Base-by-base conservation (phyloP, 1,140 invertebrate species). In the Cheumatopsyche charites region DNA sequence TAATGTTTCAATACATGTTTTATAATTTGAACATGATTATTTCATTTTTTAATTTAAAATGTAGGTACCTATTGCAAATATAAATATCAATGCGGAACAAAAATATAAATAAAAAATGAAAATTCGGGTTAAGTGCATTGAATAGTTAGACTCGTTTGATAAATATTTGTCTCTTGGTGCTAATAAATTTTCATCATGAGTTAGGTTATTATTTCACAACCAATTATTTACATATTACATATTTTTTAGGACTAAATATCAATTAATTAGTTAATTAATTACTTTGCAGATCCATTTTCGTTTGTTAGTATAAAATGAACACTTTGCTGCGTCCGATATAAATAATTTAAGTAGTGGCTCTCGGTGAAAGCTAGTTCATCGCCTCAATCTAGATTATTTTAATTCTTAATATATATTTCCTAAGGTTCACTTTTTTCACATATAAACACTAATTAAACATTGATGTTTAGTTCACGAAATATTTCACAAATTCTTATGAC, bases 221-320 rank as follows among this genome's bases (percentile, higher is more conserved):
- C 55, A 23, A 58, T 58, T 23, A 47, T 47, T n/a, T 47, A 47
- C 15, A 47, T 15, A 47, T 47, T 47, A n/a, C 15, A 7, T 47
- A 47, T 3, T 47, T 2, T 47, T 7, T 47, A 47, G 4, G 15
- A 47, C 11, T 47, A 47, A 47, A 47, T 47, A 47, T 47, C 19
- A 52, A 17, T 13, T 15, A 17, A 52, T 52, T 52, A 52, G 19
- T 52, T 19, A 52, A 52, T 52, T 36, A 36, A 9, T 52, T 52
- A 52, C 47, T 58, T 58, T 58, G 55, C 55, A 58, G 55, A 58
- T 58, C 55, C 55, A 58, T 58, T 58, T 58, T 58, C 55, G 55
- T 58, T 58, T 58, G 55, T 58, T 23, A 23, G 55, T 58, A 58
- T 23, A 58, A 63, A 63, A 63, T 63, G 62, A 63, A 63, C 62